phyloP scores from a whole-genome alignment of 1,140 invertebrate genomes.

The Metopolophium dirhodum region DNA sequence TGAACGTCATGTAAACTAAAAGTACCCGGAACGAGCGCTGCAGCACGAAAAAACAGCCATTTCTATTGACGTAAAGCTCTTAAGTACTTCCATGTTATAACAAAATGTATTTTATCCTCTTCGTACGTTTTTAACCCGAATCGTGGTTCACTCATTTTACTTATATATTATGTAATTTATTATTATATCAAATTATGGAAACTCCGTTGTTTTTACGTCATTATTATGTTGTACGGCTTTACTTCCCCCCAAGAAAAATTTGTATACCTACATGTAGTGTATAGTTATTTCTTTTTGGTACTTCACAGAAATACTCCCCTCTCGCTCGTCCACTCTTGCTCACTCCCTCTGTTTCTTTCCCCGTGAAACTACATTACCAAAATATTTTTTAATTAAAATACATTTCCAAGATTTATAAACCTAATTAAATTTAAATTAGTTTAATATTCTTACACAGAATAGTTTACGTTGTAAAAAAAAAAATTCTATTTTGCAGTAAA shows the following conservation, averaged over 20 bases:
- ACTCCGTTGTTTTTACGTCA: background rate
- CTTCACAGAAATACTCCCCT: background rate
- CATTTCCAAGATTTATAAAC: background rate
- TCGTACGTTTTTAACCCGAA: background rate
- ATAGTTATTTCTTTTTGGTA: slow-evolving; percentile 17
- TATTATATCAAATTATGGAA: background rate
- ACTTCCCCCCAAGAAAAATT: background rate
- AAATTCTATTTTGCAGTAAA: background rate
- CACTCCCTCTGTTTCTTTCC: background rate
- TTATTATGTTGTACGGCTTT: slow-evolving; percentile 40
- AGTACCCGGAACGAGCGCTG: background rate
- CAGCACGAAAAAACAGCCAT: background rate
- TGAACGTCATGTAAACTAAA: background rate
- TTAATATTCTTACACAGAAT: background rate
- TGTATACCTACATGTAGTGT: background rate
- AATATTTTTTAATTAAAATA: slow-evolving; percentile 42
- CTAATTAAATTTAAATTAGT: slow-evolving; percentile 36
- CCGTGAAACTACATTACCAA: background rate
- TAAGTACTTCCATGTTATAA: background rate
- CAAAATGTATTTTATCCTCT: background rate
- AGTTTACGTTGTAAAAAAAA: background rate
- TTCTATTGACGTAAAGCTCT: background rate
- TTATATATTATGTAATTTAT: background rate
- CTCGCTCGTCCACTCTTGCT: too few relatives aligned
- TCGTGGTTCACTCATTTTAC: background rate